Conservation (phyloP, 2,113 vertebrate species). For the Stercorarius parasiticus region DNA sequence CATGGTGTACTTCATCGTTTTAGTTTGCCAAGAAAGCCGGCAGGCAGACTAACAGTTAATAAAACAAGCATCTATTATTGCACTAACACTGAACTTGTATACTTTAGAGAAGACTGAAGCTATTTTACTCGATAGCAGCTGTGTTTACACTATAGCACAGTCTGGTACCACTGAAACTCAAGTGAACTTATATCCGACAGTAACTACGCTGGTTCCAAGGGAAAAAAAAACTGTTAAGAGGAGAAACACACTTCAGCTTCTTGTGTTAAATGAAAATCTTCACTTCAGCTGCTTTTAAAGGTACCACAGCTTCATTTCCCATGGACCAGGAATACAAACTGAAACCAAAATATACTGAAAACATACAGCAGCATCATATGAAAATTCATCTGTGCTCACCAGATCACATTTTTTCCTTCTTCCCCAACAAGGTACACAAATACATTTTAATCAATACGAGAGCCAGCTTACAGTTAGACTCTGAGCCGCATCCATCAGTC, state of each 20-base stretch:
- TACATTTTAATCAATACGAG: not conserved
- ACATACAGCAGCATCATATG: not conserved
- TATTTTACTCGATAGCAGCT: constrained; percentile 39
- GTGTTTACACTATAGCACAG: constrained; percentile 61
- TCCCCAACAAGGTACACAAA: not conserved
- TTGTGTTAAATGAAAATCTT: not conserved
- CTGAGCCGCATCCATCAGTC: not conserved
- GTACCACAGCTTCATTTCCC: not conserved
- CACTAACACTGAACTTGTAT: constrained; percentile 24
- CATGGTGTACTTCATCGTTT: accelerated
- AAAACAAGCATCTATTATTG: constrained; percentile 44
- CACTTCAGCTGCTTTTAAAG: constrained; percentile 34
- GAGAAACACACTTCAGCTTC: not conserved
- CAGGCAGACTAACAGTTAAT: constrained; percentile 45
- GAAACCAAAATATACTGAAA: not conserved
- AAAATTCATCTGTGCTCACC: not conserved
- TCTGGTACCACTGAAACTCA: constrained; percentile 50
- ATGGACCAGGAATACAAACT: not conserved
- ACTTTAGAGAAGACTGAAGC: constrained; percentile 39
- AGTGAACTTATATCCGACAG: constrained; percentile 5
- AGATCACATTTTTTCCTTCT: not conserved
- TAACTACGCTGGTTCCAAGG: not conserved
- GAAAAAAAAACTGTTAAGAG: not conserved
- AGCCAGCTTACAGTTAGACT: not conserved
- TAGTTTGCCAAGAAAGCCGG: not conserved